Base-by-base conservation (phyloP, 2,888 invertebrate genomes). In the Scaptomyza caliginosa region DNA sequence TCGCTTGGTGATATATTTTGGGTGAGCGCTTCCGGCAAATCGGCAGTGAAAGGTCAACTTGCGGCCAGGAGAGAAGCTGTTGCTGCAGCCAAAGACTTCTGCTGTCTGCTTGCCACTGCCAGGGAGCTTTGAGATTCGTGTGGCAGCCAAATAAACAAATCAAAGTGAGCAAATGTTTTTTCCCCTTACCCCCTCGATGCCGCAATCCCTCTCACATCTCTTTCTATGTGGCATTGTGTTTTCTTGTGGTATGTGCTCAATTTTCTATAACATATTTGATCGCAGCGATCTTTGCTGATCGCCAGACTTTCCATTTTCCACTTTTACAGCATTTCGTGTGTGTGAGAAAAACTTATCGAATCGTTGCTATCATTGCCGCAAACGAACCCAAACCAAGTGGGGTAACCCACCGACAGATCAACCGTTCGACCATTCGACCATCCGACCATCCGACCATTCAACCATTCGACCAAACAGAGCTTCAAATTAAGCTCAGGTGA, bases 401-500 rank as follows among this genome's bases (percentile, higher is more conserved):
- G 50, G 55, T 5, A 40, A 40, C 60, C 57, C 21, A 56, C 2
- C 38, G n/a, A 13, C 13, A 39, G 34, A 19, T n/a, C n/a, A n/a
- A n/a, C n/a, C n/a, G n/a, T n/a, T n/a, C n/a, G 23, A 43, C 46
- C 46, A 32, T n/a, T 11, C 45, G 34, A 19, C 21, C 34, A 7
- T 28, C 40, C 8, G 8, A 21, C 26, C 16, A 6, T 19, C 23
- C 17, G 13, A 17, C 32, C 17, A n/a, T n/a, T n/a, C n/a, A n/a
- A n/a, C n/a, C n/a, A n/a, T n/a, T n/a, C n/a, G 23, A 43, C 46
- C 46, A 32, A 39, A 32, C 32, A 16, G 49, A 50, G 54, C 64
- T 57, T 80, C 87, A 86, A 88, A 88, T 89, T 88, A 87, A 89
- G 79, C 78, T 74, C 85, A 85, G 89, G 90, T 89, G 90, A 88